Evolutionary conservation across 2,113 vertebrate species (phyloP).

Genomic region (Zosterops borbonicus): DNA sequence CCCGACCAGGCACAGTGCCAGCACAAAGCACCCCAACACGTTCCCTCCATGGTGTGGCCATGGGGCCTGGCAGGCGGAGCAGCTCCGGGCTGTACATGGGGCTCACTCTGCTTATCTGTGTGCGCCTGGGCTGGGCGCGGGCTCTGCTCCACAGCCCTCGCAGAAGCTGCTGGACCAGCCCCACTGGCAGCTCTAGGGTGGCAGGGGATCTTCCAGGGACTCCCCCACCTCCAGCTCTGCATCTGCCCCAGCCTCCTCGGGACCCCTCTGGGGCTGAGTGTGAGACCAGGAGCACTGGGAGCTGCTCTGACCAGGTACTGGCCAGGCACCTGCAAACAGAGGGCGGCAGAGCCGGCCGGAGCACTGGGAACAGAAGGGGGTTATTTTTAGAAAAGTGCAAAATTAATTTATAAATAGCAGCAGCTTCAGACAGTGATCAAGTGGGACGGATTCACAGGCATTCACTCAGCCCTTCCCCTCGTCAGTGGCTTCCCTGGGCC

Average conservation of each 20-base stretch:
- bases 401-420: conserved; percentile 33
- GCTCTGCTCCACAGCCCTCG: background rate
- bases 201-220: background rate
- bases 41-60: background rate
- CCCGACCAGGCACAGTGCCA: background rate
- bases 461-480: background rate
- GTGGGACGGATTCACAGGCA: background rate
- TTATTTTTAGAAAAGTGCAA: conserved; percentile 27
- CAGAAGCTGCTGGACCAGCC: background rate
- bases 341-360: background rate
- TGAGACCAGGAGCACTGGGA: background rate
- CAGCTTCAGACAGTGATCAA: background rate
- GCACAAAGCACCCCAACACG: background rate
- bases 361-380: background rate
- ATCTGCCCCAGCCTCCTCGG: background rate
- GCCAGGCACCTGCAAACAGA: background rate
- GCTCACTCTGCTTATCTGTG: background rate
- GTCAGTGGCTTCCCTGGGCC: fast-evolving
- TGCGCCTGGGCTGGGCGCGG: background rate
- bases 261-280: background rate
- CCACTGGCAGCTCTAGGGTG: background rate
- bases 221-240: background rate
- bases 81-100: background rate
- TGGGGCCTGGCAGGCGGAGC: background rate
- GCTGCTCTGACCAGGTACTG: background rate